These are phyloP conservation scores for Apamea monoglypha DNA, from an alignment of 2,888 invertebrate genomes.

Conservation along the genomic window DNA sequence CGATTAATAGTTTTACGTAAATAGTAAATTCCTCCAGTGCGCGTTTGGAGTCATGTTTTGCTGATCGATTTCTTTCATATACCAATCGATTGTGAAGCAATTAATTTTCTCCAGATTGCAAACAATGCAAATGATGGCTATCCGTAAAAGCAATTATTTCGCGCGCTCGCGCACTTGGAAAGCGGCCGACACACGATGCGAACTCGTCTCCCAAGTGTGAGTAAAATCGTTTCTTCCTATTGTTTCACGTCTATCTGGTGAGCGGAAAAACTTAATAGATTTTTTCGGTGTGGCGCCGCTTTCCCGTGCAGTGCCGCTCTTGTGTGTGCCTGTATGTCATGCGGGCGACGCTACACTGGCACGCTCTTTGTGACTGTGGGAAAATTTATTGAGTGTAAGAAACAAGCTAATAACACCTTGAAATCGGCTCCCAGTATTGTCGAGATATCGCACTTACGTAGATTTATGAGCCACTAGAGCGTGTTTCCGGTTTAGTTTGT, in stretches of 20 bases:
- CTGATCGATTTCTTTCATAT: slow-evolving; percentile 78
- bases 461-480: slow-evolving; percentile 56
- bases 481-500: slow-evolving; percentile 66
- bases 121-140: slow-evolving; percentile 89
- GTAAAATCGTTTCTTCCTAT: slow-evolving; percentile 87
- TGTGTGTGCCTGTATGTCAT: slow-evolving; percentile 37
- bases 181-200: slow-evolving; percentile 81
- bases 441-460: slow-evolving; percentile 61
- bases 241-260: slow-evolving; percentile 78
- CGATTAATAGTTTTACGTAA: slow-evolving; percentile 38
- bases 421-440: slow-evolving; percentile 76
- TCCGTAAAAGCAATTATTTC: slow-evolving; percentile 83
- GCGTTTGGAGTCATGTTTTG: slow-evolving; percentile 64
- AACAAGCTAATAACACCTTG: slow-evolving; percentile 72
- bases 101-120: slow-evolving; percentile 86
- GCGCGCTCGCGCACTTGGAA: slow-evolving; percentile 82
- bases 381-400: slow-evolving; percentile 69
- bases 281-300: slow-evolving; percentile 78
- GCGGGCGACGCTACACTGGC: slow-evolving; percentile 30
- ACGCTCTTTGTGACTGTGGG: slow-evolving; percentile 72
- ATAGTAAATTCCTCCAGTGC: slow-evolving; percentile 61
- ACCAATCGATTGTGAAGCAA: slow-evolving; percentile 81
- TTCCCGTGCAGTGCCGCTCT: slow-evolving; percentile 77
- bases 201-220: slow-evolving; percentile 81
- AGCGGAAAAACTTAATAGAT: slow-evolving; percentile 76